A percentile compares a stretch with the other conserved stretches of the same genome.
Conservation (phyloP, 2,888 invertebrate genomes). For the Thyatira batis region DNA sequence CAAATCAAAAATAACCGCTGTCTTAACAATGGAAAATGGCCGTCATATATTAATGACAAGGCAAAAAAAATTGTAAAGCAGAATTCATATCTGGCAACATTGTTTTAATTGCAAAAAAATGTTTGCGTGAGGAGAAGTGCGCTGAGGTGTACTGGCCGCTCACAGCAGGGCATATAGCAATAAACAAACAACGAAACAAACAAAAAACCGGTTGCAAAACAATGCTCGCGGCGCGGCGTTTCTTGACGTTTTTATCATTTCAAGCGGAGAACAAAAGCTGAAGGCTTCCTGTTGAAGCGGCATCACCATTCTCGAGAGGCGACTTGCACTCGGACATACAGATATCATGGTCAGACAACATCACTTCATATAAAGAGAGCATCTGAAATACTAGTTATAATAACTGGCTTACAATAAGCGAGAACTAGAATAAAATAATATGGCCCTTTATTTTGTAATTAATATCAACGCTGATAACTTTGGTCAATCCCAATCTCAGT, state of each 20-base stretch:
- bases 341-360: constrained; percentile 1
- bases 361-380: not conserved
- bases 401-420: too few relatives aligned
- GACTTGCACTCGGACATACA: constrained; percentile 47
- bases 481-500: too few relatives aligned
- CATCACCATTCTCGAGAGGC: constrained; percentile 78
- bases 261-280: constrained; percentile 76
- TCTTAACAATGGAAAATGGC: not conserved
- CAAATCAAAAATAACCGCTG: not conserved
- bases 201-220: constrained; percentile 69
- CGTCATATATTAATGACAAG: not conserved
- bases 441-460: not conserved
- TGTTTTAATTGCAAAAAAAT: constrained; percentile 43
- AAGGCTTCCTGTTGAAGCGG: constrained; percentile 77
- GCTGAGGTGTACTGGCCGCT: constrained; percentile 4
- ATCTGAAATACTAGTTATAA: not conserved
- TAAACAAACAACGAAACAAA: constrained; percentile 60
- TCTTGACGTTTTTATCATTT: constrained; percentile 81
- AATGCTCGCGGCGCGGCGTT: constrained; percentile 68
- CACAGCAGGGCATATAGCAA: constrained; percentile 43
- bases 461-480: too few relatives aligned
- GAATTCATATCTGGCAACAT: constrained; percentile 44
- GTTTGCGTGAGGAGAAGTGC: constrained; percentile 14
- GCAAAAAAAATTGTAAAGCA: constrained; percentile 36
- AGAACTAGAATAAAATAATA: not conserved